Base-by-base conservation (phyloP, 2,113 vertebrate species). In the Gavialis gangeticus region DNA sequence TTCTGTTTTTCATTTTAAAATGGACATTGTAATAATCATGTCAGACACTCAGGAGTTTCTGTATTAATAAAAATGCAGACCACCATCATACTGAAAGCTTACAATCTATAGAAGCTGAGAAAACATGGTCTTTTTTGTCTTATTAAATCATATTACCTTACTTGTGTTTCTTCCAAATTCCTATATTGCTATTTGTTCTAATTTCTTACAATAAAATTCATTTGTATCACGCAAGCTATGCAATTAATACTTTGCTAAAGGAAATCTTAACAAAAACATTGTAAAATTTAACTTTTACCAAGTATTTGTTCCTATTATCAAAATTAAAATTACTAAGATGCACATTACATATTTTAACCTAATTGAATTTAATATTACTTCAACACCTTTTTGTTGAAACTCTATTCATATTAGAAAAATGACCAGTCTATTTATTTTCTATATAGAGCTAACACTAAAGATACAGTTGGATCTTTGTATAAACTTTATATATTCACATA, bases 61-160 rank as follows among this genome's bases (percentile, higher is more conserved):
- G 57, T 19, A 76, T 94, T 3, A 62, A 12, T 82, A 88, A 46
- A 91, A 71, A 85, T 5, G 37, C 60, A 76, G 18, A 46, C 46
- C 66, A 17, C 58, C 28, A n/a, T 18, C 4, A 84, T 56, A 92
- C 73, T 77, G 14, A 96, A 93, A 87, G 63, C 82, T 79, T 84
- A 79, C 76, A 57, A 55, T n/a, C 25, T 81, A 60, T 17, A 93
- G 66, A 89, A 87, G 37, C 37, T 78, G 12, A 59, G 17, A 82
- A 80, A 89, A 55, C 79, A 16, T 56, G 6, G 11, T 30, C 1
- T 55, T 1, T 73, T 59, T 86, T 84, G 63, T 86, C 17, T 86
- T 84, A 69, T 13, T 66, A 87, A 69, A 80, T 55, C 37, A 46
- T 89, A 85, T 17, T 27, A 59, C 3, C 21, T 8, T 58, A 7